Conservation (phyloP, 2,113 vertebrate species). For the Heliornis fulica region DNA sequence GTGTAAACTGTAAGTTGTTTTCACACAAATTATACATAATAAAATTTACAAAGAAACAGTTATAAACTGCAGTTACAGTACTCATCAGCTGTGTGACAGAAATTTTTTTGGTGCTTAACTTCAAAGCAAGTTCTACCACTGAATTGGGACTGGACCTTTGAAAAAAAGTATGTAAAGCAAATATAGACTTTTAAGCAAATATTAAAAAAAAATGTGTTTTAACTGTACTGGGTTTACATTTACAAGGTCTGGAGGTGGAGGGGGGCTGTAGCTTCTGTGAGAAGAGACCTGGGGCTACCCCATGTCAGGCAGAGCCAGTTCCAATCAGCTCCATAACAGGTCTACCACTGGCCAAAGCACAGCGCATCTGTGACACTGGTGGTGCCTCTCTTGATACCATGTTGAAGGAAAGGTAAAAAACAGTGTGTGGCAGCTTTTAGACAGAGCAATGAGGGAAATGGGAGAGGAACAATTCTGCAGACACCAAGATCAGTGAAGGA, state of each 20-base stretch:
- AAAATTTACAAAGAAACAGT: background rate
- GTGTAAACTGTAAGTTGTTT: conserved; percentile 16
- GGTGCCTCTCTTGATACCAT: background rate
- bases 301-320: background rate
- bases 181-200: background rate
- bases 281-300: background rate
- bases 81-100: background rate
- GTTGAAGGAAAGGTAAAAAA: background rate
- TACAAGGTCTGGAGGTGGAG: background rate
- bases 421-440: background rate
- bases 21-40: background rate
- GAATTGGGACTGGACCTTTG: background rate
- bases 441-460: background rate
- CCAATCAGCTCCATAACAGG: background rate
- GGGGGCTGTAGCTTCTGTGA: background rate
- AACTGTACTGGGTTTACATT: background rate
- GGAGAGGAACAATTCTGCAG: background rate
- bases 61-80: background rate
- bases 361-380: background rate
- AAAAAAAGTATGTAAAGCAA: background rate
- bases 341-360: background rate
- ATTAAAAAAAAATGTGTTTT: too few relatives aligned
- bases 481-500: background rate
- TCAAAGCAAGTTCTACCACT: background rate
- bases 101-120: background rate